Percentiles rank a stretch among this genome's conserved stretches.
These are phyloP conservation scores for Temnothorax longispinosus DNA, from an alignment of 1,140 invertebrate genomes.

Conservation along the genomic window DNA sequence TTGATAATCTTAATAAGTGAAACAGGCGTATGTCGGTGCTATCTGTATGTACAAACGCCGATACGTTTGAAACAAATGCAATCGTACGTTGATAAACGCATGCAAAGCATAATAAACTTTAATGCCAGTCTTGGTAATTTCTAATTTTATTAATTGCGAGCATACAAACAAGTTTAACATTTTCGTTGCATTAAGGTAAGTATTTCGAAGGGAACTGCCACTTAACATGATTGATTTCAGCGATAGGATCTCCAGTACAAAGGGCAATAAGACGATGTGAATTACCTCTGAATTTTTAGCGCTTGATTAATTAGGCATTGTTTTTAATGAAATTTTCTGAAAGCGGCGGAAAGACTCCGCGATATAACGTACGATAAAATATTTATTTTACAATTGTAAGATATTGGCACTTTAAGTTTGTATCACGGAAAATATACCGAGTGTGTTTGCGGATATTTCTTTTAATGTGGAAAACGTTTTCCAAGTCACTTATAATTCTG, in stretches of 20 bases:
- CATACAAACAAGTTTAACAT: constrained; percentile 26
- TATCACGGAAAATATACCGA: constrained; percentile 2
- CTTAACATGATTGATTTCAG: constrained; percentile 44
- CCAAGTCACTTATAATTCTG: constrained; percentile 12
- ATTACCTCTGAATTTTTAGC: constrained; percentile 11
- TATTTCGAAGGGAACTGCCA: constrained; percentile 2
- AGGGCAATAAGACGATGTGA: constrained; percentile 4
- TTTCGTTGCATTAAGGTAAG: constrained; percentile 42
- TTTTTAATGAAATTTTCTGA: constrained; percentile 42
- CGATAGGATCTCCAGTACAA: constrained; percentile 1
- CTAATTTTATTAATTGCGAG: constrained; percentile 17
- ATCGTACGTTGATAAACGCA: constrained; percentile 11
- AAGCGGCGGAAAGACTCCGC: background rate
- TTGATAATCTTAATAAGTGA: background rate
- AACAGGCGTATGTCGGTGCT: background rate
- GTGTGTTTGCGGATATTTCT: constrained; percentile 11
- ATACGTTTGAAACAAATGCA: constrained; percentile 3
- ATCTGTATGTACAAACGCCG: background rate
- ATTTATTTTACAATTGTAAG: constrained; percentile 13
- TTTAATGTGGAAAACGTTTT: constrained; percentile 21
- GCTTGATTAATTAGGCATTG: constrained; percentile 31
- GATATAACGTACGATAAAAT: background rate
- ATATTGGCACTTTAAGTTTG: constrained; percentile 14
- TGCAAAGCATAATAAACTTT: constrained; percentile 8
- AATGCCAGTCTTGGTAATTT: constrained; percentile 15